Evolutionary conservation across 2,797 vertebrate genomes (phyloP).

Genomic region (Leontopithecus rosalia): DNA sequence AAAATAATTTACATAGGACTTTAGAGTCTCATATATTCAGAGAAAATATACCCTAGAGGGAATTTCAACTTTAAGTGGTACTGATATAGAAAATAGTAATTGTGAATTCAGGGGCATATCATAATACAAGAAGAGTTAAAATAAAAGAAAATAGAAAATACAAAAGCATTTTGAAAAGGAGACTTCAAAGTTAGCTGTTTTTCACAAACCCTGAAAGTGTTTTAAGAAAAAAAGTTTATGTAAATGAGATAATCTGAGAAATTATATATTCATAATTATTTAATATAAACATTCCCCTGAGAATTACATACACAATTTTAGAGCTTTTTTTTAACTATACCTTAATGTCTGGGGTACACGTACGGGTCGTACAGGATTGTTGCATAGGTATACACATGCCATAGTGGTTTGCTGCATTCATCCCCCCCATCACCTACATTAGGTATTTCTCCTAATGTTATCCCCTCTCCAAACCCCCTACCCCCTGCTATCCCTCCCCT

Average conservation of each 20-base stretch:
- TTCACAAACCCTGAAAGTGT: slow-evolving; percentile 73
- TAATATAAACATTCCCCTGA: slow-evolving; percentile 67
- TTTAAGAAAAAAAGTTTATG: slow-evolving; percentile 73
- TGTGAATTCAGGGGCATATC: slow-evolving; percentile 68
- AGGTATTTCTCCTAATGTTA: no score
- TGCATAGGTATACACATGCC: no score
- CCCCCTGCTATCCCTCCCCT: no score
- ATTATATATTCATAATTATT: slow-evolving; percentile 77
- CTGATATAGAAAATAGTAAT: slow-evolving; percentile 65
- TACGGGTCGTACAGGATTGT: no score
- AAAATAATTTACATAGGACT: slow-evolving; percentile 78
- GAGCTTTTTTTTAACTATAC: no score
- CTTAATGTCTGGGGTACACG: no score
- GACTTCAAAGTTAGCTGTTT: slow-evolving; percentile 76
- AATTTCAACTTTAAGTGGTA: slow-evolving; percentile 65
- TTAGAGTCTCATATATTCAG: slow-evolving; percentile 65
- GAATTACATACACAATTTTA: slow-evolving; percentile 66
- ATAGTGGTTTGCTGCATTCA: no score
- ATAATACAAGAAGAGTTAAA: slow-evolving; percentile 57
- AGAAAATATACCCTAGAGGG: slow-evolving; percentile 56
- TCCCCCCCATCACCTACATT: no score
- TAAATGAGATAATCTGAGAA: slow-evolving; percentile 75
- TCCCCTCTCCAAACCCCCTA: no score
- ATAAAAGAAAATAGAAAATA: slow-evolving; percentile 68
- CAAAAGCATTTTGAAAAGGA: slow-evolving; percentile 74